phyloP scores from a whole-genome alignment of 2,888 invertebrate genomes.

The Abscondita cerata region DNA sequence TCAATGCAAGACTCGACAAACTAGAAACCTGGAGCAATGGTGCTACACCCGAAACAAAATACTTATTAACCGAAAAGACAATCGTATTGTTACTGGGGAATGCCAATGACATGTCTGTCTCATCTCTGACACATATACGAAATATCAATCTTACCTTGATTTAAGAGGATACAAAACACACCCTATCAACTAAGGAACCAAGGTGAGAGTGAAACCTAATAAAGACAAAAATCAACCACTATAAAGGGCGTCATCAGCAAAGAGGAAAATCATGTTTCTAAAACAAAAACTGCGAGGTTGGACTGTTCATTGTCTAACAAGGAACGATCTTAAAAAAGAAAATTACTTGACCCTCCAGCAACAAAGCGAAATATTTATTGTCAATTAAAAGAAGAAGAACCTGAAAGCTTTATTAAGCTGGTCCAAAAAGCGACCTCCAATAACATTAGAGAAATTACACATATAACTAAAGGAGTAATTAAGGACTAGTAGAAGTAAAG shows the following conservation, averaged over 20 bases:
- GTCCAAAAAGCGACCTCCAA: too few relatives aligned
- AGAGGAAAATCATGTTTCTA: background rate
- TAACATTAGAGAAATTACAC: too few relatives aligned
- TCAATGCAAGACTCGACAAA: conserved; percentile 20
- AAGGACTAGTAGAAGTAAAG: too few relatives aligned
- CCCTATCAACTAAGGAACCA: background rate
- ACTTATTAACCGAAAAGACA: conserved; percentile 5
- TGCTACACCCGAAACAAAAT: conserved; percentile 15
- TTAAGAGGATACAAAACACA: conserved; percentile 8
- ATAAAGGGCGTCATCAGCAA: conserved; percentile 21
- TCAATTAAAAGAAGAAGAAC: too few relatives aligned
- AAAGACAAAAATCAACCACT: conserved; percentile 19
- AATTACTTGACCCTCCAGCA: too few relatives aligned
- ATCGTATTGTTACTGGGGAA: conserved; percentile 23
- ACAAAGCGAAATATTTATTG: too few relatives aligned
- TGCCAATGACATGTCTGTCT: conserved; percentile 20
- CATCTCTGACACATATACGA: conserved; percentile 16
- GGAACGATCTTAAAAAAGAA: too few relatives aligned
- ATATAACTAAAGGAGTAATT: too few relatives aligned
- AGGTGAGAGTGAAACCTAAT: conserved; percentile 9
- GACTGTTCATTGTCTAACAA: too few relatives aligned
- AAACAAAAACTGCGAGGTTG: background rate
- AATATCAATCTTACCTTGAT: conserved; percentile 1
- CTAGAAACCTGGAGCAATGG: conserved; percentile 20
- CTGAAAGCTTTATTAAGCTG: too few relatives aligned